A percentile compares a stretch with the other conserved stretches of the same genome.
phyloP scores from a whole-genome alignment of 2,113 vertebrate species.

The Ondatra zibethicus region DNA sequence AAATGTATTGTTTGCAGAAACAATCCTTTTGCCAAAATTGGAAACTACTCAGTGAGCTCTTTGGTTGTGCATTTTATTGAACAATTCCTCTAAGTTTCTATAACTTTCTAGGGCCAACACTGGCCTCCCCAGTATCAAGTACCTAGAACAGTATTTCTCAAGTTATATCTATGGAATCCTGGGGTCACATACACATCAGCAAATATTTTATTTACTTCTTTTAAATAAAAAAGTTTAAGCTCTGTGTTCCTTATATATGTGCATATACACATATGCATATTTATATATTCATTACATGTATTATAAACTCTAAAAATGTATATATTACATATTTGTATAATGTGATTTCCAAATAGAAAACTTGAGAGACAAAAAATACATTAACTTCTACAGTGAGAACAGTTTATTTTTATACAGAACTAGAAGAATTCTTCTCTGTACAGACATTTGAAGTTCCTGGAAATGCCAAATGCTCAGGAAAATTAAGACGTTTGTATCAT shows the following conservation, averaged over 20 bases:
- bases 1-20: neutral
- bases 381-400: neutral
- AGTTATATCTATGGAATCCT: neutral
- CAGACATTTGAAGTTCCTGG: constrained; percentile 13
- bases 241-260: neutral
- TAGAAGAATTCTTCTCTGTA: neutral
- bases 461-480: neutral
- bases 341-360: constrained; percentile 11
- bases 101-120: neutral
- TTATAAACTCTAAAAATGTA: too few species aligned
- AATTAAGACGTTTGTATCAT: neutral
- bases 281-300: neutral
- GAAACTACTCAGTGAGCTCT: neutral
- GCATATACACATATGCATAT: neutral
- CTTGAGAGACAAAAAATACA: neutral
- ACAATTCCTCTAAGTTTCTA: neutral
- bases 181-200: neutral
- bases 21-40: neutral
- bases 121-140: neutral
- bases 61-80: neutral
- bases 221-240: neutral
- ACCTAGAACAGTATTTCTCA: neutral
- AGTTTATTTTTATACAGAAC: neutral
- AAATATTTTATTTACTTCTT: constrained; percentile 6
- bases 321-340: neutral